Evolutionary conservation across 2,888 invertebrate species (phyloP).

Genomic region (Oxyteleia sp.): DNA sequence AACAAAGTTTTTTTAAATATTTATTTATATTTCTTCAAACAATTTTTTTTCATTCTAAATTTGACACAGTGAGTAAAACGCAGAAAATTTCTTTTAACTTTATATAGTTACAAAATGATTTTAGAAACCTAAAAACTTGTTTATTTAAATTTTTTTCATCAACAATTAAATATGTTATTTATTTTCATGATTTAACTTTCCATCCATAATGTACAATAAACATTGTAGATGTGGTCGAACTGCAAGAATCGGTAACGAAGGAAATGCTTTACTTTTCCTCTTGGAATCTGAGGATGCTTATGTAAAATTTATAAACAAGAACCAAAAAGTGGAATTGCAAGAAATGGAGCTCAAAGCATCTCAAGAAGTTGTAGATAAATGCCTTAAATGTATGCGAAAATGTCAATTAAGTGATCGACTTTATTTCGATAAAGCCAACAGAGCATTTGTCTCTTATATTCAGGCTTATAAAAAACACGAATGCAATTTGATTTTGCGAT

Average conservation of each 20-base stretch:
- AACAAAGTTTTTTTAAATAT: too few species aligned
- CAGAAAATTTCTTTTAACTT: too few species aligned
- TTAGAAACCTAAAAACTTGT: too few species aligned
- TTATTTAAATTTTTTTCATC: neutral
- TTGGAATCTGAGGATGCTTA: slow-evolving; percentile 96
- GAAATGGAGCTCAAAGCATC: slow-evolving; percentile 87
- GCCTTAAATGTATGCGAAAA: slow-evolving; percentile 89
- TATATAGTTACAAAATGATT: neutral
- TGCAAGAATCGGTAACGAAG: slow-evolving; percentile 95
- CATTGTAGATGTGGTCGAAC: slow-evolving; percentile 93
- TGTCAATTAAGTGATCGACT: slow-evolving; percentile 92
- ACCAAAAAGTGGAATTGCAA: slow-evolving; percentile 93
- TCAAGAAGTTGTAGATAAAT: slow-evolving; percentile 87
- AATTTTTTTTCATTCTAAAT: too few species aligned
- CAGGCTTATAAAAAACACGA: slow-evolving; percentile 98
- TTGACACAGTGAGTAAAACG: too few species aligned
- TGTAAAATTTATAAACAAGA: slow-evolving; percentile 95
- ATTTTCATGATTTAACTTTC: too few species aligned
- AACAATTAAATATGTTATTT: too few species aligned
- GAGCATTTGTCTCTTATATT: slow-evolving; percentile 98
- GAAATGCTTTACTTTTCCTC: slow-evolving; percentile 95
- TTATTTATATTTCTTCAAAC: too few species aligned
- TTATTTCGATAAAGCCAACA: slow-evolving; percentile 94
- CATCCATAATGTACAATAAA: neutral
- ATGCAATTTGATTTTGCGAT: slow-evolving; percentile 94